A percentile compares a stretch with the other conserved stretches of the same genome.
Conservation (phyloP, 2,797 vertebrate genomes). For the Paguma larvata region DNA sequence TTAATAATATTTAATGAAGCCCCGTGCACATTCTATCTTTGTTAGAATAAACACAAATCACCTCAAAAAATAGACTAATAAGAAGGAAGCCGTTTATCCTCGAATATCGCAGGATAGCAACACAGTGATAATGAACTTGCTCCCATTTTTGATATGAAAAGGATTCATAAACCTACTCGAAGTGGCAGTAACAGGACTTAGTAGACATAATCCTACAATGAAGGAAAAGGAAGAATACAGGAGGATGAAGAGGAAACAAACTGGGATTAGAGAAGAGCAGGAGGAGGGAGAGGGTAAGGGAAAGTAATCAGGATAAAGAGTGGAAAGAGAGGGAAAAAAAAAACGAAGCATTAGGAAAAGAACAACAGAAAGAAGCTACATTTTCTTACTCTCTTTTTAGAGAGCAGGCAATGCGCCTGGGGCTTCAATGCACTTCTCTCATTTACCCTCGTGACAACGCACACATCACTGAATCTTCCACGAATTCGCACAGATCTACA, state of each 20-base stretch:
- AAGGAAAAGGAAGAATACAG: background rate
- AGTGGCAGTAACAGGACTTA: background rate
- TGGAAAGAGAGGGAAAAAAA: background rate
- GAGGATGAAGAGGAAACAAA: background rate
- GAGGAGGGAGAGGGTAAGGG: background rate
- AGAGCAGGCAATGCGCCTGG: background rate
- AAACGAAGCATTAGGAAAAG: background rate
- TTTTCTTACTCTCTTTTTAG: background rate
- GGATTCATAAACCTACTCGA: background rate
- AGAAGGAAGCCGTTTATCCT: background rate
- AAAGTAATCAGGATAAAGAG: background rate
- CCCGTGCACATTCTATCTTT: background rate
- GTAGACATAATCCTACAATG: background rate
- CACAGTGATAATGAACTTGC: background rate
- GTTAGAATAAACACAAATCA: background rate
- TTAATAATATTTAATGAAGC: background rate
- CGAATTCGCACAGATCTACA: background rate
- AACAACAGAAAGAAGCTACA: background rate
- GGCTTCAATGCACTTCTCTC: background rate
- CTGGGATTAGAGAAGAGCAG: background rate
- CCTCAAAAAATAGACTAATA: background rate
- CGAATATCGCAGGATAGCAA: background rate
- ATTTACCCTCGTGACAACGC: background rate
- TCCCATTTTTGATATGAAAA: background rate
- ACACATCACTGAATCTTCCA: background rate